These are phyloP conservation scores for Heliconius cydno DNA, from an alignment of 2,888 invertebrate genomes.

Conservation along the genomic window DNA sequence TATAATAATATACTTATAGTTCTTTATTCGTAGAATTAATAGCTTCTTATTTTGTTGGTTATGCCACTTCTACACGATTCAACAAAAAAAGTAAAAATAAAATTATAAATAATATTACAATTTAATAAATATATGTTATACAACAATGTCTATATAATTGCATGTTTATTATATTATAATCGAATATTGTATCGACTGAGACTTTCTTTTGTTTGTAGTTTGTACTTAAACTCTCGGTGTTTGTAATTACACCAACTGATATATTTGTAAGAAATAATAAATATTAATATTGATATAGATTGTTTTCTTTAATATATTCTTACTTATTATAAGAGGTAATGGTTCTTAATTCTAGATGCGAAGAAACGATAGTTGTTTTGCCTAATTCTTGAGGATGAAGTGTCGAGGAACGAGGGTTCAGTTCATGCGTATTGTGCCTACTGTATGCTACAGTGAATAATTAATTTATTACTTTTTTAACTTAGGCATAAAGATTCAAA, in stretches of 20 bases:
- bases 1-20: not conserved
- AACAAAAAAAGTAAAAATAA: slow-evolving; percentile 13
- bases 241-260: slow-evolving; percentile 57
- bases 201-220: slow-evolving; percentile 69
- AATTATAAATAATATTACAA: not conserved
- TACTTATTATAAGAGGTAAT: no score
- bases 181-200: slow-evolving; percentile 13
- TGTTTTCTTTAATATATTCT: slow-evolving; percentile 44
- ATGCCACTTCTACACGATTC: not conserved
- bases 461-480: no score
- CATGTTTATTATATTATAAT: slow-evolving; percentile 30
- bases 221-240: slow-evolving; percentile 72
- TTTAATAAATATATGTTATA: slow-evolving; percentile 18
- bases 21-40: not conserved
- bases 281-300: slow-evolving; percentile 49
- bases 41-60: not conserved
- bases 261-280: slow-evolving; percentile 51
- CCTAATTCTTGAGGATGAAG: no score
- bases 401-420: no score
- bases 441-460: no score
- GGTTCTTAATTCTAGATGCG: no score
- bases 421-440: no score
- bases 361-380: no score
- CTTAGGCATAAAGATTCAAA: no score
- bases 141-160: slow-evolving; percentile 25